Conservation (phyloP, 1,140 invertebrate genomes). For the Ladona fulva region DNA sequence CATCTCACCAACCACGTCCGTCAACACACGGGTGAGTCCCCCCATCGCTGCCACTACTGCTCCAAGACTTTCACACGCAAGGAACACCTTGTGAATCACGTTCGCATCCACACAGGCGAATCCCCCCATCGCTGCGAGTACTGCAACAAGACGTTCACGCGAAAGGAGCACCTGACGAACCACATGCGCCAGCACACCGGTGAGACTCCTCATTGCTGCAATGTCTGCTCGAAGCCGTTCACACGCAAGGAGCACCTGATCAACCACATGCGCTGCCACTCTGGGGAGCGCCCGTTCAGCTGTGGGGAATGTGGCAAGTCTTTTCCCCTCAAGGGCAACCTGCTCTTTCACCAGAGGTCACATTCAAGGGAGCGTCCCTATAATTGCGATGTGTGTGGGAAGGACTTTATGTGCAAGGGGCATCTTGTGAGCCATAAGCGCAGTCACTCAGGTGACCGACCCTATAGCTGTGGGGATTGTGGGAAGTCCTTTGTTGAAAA, state of each 20-base stretch:
- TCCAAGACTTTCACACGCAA: constrained; percentile 76
- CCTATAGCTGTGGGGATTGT: constrained; percentile 64
- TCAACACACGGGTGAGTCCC: constrained; percentile 64
- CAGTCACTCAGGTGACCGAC: constrained; percentile 78
- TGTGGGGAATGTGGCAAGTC: constrained; percentile 78
- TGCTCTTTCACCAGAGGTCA: constrained; percentile 91
- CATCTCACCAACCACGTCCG: constrained; percentile 68
- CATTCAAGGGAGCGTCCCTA: constrained; percentile 89
- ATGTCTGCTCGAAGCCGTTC: constrained; percentile 78
- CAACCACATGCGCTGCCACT: constrained; percentile 75
- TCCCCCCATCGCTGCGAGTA: constrained; percentile 72
- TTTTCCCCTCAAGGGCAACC: constrained; percentile 79
- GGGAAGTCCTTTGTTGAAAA: constrained; percentile 71
- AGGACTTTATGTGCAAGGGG: constrained; percentile 95
- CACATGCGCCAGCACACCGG: constrained; percentile 84
- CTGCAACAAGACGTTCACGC: constrained; percentile 70
- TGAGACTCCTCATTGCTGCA: constrained; percentile 77
- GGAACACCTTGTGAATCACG: constrained; percentile 84
- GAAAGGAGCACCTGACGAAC: constrained; percentile 71
- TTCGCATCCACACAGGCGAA: constrained; percentile 63
- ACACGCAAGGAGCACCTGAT: constrained; percentile 72
- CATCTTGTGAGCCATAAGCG: constrained; percentile 82
- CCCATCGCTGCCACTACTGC: constrained; percentile 51
- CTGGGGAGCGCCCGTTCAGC: constrained; percentile 71
- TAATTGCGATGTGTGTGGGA: constrained; percentile 90